Conservation (phyloP, 2,888 invertebrate species). For the Acanthosepion pharaonis region DNA sequence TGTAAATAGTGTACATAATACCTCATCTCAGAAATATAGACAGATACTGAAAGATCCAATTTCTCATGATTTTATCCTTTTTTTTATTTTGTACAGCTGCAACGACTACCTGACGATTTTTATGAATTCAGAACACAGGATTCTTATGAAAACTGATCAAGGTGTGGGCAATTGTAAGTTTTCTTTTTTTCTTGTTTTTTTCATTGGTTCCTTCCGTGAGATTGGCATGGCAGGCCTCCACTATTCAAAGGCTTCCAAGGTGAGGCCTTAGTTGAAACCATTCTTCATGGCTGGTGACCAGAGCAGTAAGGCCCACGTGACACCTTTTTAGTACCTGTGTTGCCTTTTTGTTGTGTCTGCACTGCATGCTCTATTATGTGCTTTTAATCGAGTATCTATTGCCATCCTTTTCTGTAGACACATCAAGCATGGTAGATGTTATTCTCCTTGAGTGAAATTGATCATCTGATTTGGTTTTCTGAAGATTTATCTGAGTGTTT, state of each 20-base stretch:
- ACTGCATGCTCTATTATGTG: background rate
- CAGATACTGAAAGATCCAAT: background rate
- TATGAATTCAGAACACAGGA: constrained; percentile 56
- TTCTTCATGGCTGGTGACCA: constrained; percentile 37
- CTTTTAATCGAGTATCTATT: background rate
- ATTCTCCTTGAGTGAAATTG: too few relatives aligned
- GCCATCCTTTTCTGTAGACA: too few relatives aligned
- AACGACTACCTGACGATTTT: constrained; percentile 62
- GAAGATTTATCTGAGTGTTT: too few relatives aligned
- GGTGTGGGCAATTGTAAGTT: constrained; percentile 63
- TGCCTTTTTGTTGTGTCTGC: background rate
- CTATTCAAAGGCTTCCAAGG: background rate
- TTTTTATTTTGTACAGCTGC: constrained; percentile 55
- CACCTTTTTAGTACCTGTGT: background rate
- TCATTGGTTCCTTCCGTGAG: background rate
- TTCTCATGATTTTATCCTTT: background rate
- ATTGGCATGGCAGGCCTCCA: constrained; percentile 21
- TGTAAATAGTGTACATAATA: too few relatives aligned
- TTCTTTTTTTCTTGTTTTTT: background rate
- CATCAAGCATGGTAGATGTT: too few relatives aligned
- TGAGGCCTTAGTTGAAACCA: background rate
- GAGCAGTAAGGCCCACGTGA: constrained; percentile 35
- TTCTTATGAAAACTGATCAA: constrained; percentile 62
- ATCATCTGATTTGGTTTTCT: too few relatives aligned
- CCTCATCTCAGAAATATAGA: too few relatives aligned